Conservation (phyloP, 2,888 invertebrate species). For the Plebejus anna region DNA sequence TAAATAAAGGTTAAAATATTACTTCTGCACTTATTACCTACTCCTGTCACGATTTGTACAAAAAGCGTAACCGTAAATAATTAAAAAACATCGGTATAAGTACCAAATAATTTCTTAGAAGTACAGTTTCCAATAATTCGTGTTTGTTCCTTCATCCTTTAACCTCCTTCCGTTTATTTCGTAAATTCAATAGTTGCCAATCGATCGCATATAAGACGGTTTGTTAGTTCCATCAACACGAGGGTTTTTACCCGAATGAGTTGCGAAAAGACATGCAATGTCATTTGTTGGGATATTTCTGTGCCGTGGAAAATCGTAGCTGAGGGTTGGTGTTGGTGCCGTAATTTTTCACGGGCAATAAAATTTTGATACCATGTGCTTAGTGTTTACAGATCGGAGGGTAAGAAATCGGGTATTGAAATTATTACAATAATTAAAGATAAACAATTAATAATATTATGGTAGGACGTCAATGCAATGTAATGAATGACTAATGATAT, state of each 20-base stretch:
- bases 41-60: no score
- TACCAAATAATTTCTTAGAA: not conserved
- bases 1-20: no score
- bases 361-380: conserved; percentile 6
- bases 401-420: not conserved
- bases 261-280: conserved; percentile 58
- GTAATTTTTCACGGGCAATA: conserved; percentile 17
- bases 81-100: no score
- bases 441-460: not conserved
- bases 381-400: not conserved
- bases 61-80: no score
- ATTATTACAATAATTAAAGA: not conserved
- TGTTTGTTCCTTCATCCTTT: not conserved
- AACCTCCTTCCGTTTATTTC: conserved; percentile 36
- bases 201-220: conserved; percentile 75
- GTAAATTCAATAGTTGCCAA: conserved; percentile 65
- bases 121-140: not conserved
- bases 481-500: no score
- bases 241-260: conserved; percentile 50
- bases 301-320: conserved; percentile 26
- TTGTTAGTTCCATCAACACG: conserved; percentile 61
- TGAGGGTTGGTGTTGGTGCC: conserved; percentile 4
- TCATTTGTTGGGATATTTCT: conserved; percentile 56
- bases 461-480: not conserved
- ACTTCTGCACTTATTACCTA: no score